A percentile compares a stretch with the other conserved stretches of the same genome.
Evolutionary conservation across 2,113 vertebrate species (phyloP).

Genomic region (Anoura caudifer): DNA sequence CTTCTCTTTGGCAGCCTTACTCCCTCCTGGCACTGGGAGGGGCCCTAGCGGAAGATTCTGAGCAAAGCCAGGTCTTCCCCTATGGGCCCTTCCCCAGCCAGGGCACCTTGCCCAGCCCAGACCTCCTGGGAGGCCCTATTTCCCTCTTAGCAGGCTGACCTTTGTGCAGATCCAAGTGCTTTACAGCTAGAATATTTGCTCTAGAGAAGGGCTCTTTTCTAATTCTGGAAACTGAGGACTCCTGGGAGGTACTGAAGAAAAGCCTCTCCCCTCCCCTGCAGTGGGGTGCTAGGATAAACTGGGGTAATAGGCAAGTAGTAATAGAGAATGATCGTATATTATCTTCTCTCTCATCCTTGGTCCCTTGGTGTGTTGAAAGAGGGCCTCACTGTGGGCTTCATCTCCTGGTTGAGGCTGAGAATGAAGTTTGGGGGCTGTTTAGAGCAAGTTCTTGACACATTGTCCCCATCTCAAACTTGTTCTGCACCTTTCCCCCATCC

Average conservation of each 20-base stretch:
- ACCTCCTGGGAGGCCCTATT: slow-evolving; percentile 50
- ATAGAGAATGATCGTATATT: neutral
- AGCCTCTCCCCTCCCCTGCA: neutral
- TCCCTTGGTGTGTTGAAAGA: neutral
- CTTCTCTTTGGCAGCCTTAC: neutral
- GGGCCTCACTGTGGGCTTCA: neutral
- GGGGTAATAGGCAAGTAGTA: neutral
- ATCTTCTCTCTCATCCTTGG: neutral
- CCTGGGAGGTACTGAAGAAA: neutral
- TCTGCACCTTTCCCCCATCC: neutral
- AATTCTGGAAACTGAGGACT: slow-evolving; percentile 4
- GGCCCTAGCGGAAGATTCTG: neutral
- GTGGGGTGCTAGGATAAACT: neutral
- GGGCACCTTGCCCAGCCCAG: slow-evolving; percentile 51
- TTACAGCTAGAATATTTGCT: slow-evolving; percentile 34
- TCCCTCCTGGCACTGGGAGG: neutral
- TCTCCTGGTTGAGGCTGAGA: neutral
- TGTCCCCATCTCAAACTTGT: neutral
- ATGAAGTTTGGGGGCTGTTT: neutral
- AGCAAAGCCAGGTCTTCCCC: slow-evolving; percentile 25
- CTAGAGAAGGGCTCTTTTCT: slow-evolving; percentile 11
- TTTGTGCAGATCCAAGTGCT: slow-evolving; percentile 59
- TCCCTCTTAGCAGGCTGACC: slow-evolving; percentile 72
- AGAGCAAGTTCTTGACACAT: neutral
- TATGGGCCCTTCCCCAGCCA: neutral